Conservation (phyloP, 1,140 invertebrate genomes). For the Eriocheir sinensis region DNA sequence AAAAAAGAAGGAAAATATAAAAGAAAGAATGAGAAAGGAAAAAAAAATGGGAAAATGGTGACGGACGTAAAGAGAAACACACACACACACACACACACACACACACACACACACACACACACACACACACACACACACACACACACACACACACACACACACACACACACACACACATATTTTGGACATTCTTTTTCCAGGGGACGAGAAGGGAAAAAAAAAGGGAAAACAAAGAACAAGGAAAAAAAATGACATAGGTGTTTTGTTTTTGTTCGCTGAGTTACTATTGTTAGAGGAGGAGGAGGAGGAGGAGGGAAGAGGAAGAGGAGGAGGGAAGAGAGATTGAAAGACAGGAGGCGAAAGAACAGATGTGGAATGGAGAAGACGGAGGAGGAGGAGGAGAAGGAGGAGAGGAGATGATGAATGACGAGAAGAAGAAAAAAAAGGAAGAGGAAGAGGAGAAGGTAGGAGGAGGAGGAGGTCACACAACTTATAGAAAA, state of each 20-base stretch:
- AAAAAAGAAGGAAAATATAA: not conserved
- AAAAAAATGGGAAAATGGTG: not conserved
- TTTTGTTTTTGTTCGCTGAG: not conserved
- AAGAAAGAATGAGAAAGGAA: not conserved
- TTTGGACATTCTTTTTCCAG: not conserved
- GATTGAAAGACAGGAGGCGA: not conserved
- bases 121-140: slow-evolving; percentile 54
- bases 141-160: slow-evolving; percentile 51
- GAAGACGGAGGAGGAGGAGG: too few relatives aligned
- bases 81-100: slow-evolving; percentile 17
- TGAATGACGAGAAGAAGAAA: not conserved
- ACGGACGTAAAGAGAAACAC: not conserved
- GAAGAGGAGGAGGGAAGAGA: too few relatives aligned
- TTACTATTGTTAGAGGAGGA: not conserved
- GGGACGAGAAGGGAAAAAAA: not conserved
- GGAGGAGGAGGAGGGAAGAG: not conserved
- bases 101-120: slow-evolving; percentile 49
- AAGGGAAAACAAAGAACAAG: not conserved
- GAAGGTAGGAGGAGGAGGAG: too few relatives aligned
- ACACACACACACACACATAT: slow-evolving; percentile 42
- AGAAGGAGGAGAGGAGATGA: too few relatives aligned
- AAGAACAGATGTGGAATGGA: not conserved
- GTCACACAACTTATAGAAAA: too few relatives aligned
- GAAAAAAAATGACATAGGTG: not conserved
- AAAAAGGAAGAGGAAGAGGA: too few relatives aligned